These are phyloP conservation scores for Jaculus jaculus DNA, from an alignment of 2,113 vertebrate genomes.

Conservation along the genomic window DNA sequence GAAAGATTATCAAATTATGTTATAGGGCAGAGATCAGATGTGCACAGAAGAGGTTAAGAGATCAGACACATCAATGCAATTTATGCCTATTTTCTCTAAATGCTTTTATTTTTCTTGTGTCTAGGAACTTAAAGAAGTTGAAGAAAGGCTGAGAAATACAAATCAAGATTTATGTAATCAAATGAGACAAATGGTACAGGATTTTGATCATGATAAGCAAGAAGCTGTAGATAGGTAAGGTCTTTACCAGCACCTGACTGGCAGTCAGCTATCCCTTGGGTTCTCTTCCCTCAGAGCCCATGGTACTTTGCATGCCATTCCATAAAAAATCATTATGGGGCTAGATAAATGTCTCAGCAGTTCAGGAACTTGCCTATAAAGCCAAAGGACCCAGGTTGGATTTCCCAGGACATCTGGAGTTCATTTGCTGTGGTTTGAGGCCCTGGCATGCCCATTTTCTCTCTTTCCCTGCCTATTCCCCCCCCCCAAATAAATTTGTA, in stretches of 20 bases:
- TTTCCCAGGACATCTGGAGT: too few species aligned
- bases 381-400: too few species aligned
- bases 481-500: too few species aligned
- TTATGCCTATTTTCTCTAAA: not conserved
- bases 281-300: not conserved
- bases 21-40: not conserved
- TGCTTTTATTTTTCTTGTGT: conserved; percentile 74
- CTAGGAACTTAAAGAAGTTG: conserved; percentile 88
- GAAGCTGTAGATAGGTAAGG: conserved; percentile 90
- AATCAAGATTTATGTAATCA: conserved; percentile 95
- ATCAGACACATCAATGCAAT: conserved; percentile 16
- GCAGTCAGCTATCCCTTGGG: not conserved
- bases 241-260: not conserved
- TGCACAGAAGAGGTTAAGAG: not conserved
- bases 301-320: not conserved
- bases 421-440: too few species aligned
- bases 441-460: too few species aligned
- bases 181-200: conserved; percentile 97
- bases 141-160: conserved; percentile 90
- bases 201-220: conserved; percentile 96
- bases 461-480: too few species aligned
- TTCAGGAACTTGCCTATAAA: too few species aligned
- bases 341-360: too few species aligned
- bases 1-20: not conserved
- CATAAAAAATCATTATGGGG: too few species aligned